Conservation (phyloP, 2,888 invertebrate genomes). For the Leptopilina syphax region DNA sequence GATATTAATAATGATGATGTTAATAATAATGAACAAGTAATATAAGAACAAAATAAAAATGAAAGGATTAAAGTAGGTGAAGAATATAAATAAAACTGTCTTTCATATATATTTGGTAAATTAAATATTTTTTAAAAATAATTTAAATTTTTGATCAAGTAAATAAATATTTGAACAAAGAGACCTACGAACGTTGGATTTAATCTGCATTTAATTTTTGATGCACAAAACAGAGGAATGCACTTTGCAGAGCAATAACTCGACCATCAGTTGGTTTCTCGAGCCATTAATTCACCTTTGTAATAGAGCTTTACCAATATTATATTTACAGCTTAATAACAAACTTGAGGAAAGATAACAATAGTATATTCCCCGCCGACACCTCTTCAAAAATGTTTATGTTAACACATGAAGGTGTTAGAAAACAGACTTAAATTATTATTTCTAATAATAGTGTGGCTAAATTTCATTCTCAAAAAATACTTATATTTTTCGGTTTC, state of each 20-base stretch:
- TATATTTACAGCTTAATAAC: neutral
- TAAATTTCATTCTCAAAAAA: too few relatives aligned
- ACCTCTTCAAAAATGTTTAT: too few relatives aligned
- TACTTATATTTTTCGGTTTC: too few relatives aligned
- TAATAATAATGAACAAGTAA: too few relatives aligned
- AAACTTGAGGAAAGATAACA: constrained; percentile 2
- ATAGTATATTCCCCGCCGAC: neutral
- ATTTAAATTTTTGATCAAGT: neutral
- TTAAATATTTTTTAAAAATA: neutral
- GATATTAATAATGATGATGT: too few relatives aligned
- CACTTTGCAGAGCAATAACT: constrained; percentile 24
- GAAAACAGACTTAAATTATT: too few relatives aligned
- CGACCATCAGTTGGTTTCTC: constrained; percentile 28
- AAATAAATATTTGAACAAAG: neutral
- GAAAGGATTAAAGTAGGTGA: too few relatives aligned
- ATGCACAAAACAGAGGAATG: constrained; percentile 2
- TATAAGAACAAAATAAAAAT: too few relatives aligned
- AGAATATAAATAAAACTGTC: too few relatives aligned
- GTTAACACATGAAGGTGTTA: too few relatives aligned
- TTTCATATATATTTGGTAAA: too few relatives aligned
- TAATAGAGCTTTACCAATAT: constrained; percentile 12
- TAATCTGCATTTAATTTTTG: constrained; percentile 16
- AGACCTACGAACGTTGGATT: neutral
- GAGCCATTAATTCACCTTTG: constrained; percentile 26
- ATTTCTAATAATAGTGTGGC: too few relatives aligned